Evolutionary conservation across 2,797 vertebrate genomes (phyloP).

Genomic region (Glossophaga mutica): DNA sequence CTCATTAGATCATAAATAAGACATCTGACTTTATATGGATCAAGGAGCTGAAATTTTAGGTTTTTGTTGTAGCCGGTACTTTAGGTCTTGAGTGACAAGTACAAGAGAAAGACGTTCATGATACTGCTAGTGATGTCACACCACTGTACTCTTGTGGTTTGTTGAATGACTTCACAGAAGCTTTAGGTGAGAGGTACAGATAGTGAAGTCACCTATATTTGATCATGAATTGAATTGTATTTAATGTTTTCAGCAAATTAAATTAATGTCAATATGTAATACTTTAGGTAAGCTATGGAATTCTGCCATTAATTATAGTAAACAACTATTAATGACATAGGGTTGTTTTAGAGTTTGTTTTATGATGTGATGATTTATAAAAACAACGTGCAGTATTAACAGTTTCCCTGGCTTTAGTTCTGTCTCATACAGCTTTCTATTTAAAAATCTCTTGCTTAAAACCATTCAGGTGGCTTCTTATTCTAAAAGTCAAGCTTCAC

Average conservation of each 20-base stretch:
- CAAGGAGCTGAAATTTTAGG: neutral
- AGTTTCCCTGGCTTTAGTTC: neutral
- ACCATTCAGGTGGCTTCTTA: neutral
- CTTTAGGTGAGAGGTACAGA: neutral
- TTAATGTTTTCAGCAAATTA: constrained; percentile 8
- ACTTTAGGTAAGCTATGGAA: constrained; percentile 16
- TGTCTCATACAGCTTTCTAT: neutral
- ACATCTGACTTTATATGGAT: neutral
- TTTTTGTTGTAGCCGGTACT: neutral
- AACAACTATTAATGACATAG: neutral
- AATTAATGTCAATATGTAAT: neutral
- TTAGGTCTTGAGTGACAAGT: neutral
- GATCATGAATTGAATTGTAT: neutral
- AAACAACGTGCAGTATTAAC: neutral
- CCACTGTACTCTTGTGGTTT: neutral
- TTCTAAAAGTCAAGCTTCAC: neutral
- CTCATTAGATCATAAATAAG: neutral
- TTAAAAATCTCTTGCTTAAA: neutral
- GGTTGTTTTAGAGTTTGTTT: neutral
- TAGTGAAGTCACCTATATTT: neutral
- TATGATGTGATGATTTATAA: neutral
- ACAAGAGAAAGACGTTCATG: neutral
- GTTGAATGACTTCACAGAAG: neutral
- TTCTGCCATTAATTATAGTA: neutral
- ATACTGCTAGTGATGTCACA: neutral